Percentiles rank a stretch among this genome's conserved stretches.
Evolutionary conservation across 2,113 vertebrate species (phyloP).

Genomic region (Cyanoramphus novaezelandiae): DNA sequence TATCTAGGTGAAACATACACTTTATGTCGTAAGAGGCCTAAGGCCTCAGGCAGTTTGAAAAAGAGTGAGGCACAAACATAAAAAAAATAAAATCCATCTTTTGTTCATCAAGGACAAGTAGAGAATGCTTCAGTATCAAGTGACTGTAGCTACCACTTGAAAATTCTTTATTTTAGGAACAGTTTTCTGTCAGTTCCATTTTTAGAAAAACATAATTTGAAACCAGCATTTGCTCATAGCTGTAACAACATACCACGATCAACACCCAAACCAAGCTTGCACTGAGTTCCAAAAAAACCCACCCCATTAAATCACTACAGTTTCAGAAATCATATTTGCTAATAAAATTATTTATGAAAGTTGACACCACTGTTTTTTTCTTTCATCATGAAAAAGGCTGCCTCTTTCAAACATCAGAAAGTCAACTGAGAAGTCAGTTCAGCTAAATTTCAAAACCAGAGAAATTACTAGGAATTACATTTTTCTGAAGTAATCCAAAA

Average conservation of each 20-base stretch:
- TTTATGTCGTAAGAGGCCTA: neutral
- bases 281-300: neutral
- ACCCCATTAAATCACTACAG: neutral
- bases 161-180: neutral
- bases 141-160: neutral
- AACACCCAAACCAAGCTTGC: neutral
- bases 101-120: neutral
- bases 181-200: neutral
- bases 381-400: neutral
- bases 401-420: neutral
- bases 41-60: neutral
- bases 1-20: neutral
- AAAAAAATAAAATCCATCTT: neutral
- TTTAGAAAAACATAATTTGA: neutral
- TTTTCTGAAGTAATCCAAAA: neutral
- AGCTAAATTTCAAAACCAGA: neutral
- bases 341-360: neutral
- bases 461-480: neutral
- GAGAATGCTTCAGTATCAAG: neutral
- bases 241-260: neutral
- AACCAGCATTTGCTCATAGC: neutral
- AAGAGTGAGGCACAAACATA: neutral
- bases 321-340: neutral
- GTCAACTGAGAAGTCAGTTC: neutral
- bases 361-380: neutral